A percentile compares a stretch with the other conserved stretches of the same genome.
Evolutionary conservation across 2,113 vertebrate genomes (phyloP).

Genomic region (Albula goreensis): DNA sequence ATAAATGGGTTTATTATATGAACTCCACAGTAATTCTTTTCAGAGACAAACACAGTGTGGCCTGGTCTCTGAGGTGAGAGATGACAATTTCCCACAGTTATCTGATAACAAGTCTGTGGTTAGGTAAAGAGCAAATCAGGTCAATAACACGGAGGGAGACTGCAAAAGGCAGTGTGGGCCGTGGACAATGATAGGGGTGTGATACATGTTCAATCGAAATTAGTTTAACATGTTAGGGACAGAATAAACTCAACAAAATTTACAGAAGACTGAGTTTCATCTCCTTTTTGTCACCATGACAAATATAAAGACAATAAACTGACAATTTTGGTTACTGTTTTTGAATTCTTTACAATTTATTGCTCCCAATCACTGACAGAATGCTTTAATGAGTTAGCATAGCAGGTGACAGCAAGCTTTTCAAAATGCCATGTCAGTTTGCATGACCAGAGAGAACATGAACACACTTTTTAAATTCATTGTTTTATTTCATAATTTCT

Average conservation of each 20-base stretch:
- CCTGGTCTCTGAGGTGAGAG: constrained; percentile 44
- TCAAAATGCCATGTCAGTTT: not conserved
- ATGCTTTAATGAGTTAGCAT: not conserved
- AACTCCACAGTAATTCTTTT: not conserved
- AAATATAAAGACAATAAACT: not conserved
- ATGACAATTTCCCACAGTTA: constrained; percentile 37
- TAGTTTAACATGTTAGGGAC: not conserved
- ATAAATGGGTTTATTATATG: not conserved
- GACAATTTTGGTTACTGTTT: not conserved
- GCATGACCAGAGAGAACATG: not conserved
- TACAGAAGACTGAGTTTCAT: not conserved
- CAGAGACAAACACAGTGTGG: constrained; percentile 27
- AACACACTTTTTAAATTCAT: not conserved
- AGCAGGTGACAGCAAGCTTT: not conserved
- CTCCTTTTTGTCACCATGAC: constrained; percentile 2
- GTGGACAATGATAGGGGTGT: constrained; percentile 40
- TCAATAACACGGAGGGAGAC: not conserved
- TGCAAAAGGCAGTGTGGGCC: not conserved
- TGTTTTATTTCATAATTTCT: not conserved
- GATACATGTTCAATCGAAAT: not conserved
- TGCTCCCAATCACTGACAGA: not conserved
- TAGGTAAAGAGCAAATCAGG: constrained; percentile 39
- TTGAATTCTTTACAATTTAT: not conserved
- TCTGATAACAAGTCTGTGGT: constrained; percentile 60
- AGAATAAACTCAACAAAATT: not conserved